A percentile compares a stretch with the other conserved stretches of the same genome.
Conservation (phyloP, 2,797 vertebrate genomes). For the Leptodactylus fallax region DNA sequence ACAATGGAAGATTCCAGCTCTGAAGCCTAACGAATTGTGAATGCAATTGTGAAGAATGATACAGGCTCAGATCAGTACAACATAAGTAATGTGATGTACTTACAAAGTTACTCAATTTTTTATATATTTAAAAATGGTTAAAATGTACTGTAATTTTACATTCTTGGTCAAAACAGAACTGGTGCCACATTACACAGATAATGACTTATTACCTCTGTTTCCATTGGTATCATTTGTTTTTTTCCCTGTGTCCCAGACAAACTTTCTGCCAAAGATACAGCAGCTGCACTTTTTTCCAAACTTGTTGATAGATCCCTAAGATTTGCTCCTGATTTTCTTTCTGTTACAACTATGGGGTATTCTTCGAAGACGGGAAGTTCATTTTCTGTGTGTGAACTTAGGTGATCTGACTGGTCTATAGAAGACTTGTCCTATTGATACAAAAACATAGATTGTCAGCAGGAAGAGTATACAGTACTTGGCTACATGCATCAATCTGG, state of each 20-base stretch:
- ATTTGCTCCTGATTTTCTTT: neutral
- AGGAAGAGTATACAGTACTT: neutral
- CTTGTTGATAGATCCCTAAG: neutral
- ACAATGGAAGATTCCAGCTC: neutral
- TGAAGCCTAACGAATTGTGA: neutral
- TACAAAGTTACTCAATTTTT: too few relatives aligned
- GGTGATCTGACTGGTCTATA: neutral
- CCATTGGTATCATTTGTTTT: neutral
- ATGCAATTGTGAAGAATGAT: neutral
- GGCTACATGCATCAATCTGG: neutral
- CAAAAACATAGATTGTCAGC: neutral
- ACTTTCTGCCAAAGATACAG: neutral
- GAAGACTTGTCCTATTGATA: neutral
- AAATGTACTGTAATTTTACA: too few relatives aligned
- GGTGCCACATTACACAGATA: too few relatives aligned
- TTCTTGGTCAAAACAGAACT: too few relatives aligned
- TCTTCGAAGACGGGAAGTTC: neutral
- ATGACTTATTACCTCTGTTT: conserved; percentile 26
- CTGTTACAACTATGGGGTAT: too few relatives aligned
- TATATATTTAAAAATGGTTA: too few relatives aligned
- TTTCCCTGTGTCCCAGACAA: neutral
- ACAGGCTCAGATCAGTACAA: neutral
- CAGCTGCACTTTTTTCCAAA: neutral
- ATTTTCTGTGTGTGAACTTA: neutral
- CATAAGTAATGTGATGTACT: neutral